phyloP scores from a whole-genome alignment of 2,888 invertebrate genomes.

The Ceratothoa steindachneri region DNA sequence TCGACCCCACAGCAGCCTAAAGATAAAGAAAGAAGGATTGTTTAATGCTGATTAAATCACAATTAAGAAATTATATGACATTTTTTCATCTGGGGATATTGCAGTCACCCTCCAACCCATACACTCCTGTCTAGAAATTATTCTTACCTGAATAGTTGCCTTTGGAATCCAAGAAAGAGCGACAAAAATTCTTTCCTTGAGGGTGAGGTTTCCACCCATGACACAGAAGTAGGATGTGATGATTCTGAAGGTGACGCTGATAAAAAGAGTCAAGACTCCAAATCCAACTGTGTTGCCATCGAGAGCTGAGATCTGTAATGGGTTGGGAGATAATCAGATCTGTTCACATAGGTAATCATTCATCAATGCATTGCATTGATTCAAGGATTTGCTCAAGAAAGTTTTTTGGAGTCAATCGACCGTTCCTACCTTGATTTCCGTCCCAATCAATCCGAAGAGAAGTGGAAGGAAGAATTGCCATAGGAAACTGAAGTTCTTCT shows the following conservation, averaged over 20 bases:
- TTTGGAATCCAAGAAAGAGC: constrained; percentile 91
- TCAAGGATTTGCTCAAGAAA: too few relatives aligned
- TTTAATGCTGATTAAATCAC: background rate
- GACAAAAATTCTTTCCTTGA: constrained; percentile 86
- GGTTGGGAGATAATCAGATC: too few relatives aligned
- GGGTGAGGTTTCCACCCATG: constrained; percentile 49
- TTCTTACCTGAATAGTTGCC: constrained; percentile 82
- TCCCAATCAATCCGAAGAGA: constrained; percentile 86
- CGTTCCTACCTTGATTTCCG: constrained; percentile 77
- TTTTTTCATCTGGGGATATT: background rate
- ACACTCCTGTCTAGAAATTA: too few relatives aligned
- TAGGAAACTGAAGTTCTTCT: constrained; percentile 80
- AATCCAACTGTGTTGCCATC: constrained; percentile 34
- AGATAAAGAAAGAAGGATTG: background rate
- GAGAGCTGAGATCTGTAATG: constrained; percentile 42
- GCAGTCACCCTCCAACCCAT: too few relatives aligned
- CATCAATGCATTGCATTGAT: too few relatives aligned
- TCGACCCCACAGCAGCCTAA: constrained; percentile 48
- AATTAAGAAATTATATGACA: background rate
- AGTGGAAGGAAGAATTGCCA: constrained; percentile 96
- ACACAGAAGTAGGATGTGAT: constrained; percentile 45
- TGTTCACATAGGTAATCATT: too few relatives aligned
- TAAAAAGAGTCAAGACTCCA: constrained; percentile 31
- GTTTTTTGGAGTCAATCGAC: too few relatives aligned
- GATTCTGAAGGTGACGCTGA: constrained; percentile 57